Conservation (phyloP, 2,888 invertebrate genomes). For the Ectemnius lituratus region DNA sequence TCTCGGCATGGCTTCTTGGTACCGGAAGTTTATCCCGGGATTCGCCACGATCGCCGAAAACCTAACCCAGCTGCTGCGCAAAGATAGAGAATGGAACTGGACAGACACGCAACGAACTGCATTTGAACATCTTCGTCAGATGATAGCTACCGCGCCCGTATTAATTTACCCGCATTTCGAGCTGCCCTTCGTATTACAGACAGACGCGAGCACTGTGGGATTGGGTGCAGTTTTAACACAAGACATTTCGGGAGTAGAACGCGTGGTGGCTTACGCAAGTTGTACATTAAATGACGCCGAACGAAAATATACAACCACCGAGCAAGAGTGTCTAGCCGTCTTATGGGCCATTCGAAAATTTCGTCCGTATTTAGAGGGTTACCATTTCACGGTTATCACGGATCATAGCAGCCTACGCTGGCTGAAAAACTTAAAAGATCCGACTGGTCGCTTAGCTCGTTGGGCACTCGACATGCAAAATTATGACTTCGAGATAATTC, state of each 20-base stretch:
- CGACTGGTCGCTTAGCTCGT: neutral
- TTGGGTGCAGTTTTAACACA: neutral
- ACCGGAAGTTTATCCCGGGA: no score
- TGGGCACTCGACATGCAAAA: neutral
- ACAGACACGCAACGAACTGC: no score
- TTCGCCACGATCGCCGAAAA: no score
- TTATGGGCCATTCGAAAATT: constrained; percentile 4
- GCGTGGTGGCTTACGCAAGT: neutral
- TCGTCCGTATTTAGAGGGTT: neutral
- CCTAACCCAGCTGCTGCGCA: no score
- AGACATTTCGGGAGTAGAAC: neutral
- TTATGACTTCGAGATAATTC: no score
- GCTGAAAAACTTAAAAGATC: neutral
- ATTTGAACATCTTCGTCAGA: no score
- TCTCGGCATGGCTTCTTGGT: no score
- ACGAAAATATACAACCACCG: constrained; percentile 7
- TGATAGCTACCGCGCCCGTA: no score
- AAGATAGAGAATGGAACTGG: no score
- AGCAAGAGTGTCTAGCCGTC: constrained; percentile 9
- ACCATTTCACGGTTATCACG: neutral
- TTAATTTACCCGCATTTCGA: no score
- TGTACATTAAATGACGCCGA: neutral
- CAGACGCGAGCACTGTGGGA: neutral
- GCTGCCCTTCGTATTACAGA: neutral
- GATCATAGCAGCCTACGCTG: neutral